Evolutionary conservation across 1,140 invertebrate genomes (phyloP).

Genomic region (Tribolium castaneum): DNA sequence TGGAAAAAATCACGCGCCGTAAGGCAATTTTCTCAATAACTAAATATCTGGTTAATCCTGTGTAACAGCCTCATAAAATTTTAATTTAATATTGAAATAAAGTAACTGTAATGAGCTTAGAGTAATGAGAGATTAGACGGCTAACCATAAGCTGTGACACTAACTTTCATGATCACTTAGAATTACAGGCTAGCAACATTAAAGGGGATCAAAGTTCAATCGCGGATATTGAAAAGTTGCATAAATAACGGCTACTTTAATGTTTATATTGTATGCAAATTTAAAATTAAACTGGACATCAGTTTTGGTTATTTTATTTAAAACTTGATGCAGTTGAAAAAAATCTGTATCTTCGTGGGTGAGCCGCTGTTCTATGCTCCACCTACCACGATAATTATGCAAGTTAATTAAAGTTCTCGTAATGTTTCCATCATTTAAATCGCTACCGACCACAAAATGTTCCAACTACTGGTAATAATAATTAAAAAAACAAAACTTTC

Average conservation of each 20-base stretch:
- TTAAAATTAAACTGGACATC: background rate
- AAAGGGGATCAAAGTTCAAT: background rate
- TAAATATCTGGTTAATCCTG: background rate
- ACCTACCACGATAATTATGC: background rate
- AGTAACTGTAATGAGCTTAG: background rate
- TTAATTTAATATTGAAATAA: background rate
- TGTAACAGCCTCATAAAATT: background rate
- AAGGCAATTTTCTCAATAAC: background rate
- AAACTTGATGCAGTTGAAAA: background rate
- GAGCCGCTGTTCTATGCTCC: background rate
- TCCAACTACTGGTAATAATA: slow-evolving; percentile 1
- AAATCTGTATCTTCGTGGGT: background rate
- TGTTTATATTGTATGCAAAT: background rate
- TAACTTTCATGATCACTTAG: background rate
- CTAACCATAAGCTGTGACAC: background rate
- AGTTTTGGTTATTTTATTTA: no score
- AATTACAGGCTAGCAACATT: background rate
- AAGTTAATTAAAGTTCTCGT: slow-evolving; percentile 22
- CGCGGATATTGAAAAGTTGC: background rate
- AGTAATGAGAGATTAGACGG: background rate
- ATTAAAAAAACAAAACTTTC: background rate
- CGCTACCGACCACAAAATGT: slow-evolving; percentile 17
- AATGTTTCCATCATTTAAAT: slow-evolving; percentile 21
- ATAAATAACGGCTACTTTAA: background rate
- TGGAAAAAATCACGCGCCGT: background rate